Percentiles rank a stretch among this genome's conserved stretches.
These are phyloP conservation scores for Drosophila ficusphila DNA, from an alignment of 1,140 invertebrate species.

Conservation along the genomic window DNA sequence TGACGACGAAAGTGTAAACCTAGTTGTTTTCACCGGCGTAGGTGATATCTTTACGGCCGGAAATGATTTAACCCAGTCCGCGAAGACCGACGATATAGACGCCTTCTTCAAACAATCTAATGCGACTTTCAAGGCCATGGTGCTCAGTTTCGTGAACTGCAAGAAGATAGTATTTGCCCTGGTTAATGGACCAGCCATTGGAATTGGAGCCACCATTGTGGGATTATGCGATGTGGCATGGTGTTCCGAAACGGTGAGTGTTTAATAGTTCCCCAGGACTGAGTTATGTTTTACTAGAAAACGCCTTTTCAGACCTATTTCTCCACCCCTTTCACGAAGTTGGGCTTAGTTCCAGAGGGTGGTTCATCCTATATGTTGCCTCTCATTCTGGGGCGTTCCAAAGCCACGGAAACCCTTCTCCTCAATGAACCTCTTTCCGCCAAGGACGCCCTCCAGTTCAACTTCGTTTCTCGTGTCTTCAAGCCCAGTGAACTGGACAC, in stretches of 20 bases:
- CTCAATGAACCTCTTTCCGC: conserved; percentile 93
- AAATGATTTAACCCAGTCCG: conserved; percentile 53
- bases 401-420: conserved; percentile 92
- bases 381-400: conserved; percentile 89
- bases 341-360: conserved; percentile 94
- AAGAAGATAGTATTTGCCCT: conserved; percentile 94
- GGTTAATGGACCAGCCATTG: conserved; percentile 97
- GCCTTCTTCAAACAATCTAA: conserved; percentile 31
- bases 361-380: conserved; percentile 95
- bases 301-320: conserved; percentile 90
- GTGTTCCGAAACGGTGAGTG: conserved; percentile 89
- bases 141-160: conserved; percentile 94
- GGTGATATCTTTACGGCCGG: conserved; percentile 71
- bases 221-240: conserved; percentile 95
- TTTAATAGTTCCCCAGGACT: neutral
- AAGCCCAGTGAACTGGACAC: conserved; percentile 55
- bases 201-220: conserved; percentile 93
- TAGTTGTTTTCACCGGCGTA: conserved; percentile 67
- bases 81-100: conserved; percentile 27
- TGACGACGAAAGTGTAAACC: conserved; percentile 48
- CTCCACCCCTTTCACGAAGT: conserved; percentile 92
- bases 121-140: conserved; percentile 85
- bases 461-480: conserved; percentile 85
- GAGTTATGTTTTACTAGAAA: neutral
- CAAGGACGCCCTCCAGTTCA: conserved; percentile 89